These are phyloP conservation scores for Catharus bicknelli DNA, from an alignment of 2,113 vertebrate genomes.

Conservation along the genomic window DNA sequence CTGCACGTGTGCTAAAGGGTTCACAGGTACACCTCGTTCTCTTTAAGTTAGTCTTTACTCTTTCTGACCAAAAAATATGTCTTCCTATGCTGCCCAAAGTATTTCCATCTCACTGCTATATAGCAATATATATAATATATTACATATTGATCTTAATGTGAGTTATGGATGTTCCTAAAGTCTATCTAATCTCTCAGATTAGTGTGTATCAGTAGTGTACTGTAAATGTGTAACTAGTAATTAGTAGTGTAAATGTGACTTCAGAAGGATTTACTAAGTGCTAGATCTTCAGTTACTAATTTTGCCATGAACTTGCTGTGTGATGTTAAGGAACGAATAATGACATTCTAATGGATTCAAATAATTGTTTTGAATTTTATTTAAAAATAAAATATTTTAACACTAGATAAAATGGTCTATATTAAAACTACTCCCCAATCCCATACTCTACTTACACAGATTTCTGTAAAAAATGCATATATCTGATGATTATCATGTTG, in stretches of 20 bases:
- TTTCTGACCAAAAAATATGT: not conserved
- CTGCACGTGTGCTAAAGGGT: constrained; percentile 85
- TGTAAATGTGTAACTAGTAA: too few species aligned
- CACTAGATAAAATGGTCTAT: not conserved
- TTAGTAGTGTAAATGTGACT: not conserved
- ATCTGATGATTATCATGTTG: not conserved
- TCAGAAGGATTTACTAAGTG: not conserved
- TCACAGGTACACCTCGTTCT: constrained; percentile 76
- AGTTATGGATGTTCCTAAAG: not conserved
- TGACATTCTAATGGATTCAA: not conserved
- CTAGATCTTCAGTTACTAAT: not conserved
- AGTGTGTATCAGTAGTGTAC: too few species aligned
- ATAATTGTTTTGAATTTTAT: not conserved
- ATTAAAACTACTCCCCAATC: not conserved
- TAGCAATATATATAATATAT: not conserved
- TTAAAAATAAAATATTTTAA: not conserved
- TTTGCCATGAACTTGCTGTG: not conserved
- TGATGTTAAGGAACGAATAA: not conserved
- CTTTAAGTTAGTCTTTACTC: not conserved
- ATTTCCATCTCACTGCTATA: not conserved
- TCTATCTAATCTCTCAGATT: not conserved
- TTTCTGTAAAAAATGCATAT: not conserved
- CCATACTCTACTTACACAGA: not conserved
- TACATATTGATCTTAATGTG: not conserved
- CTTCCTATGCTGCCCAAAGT: not conserved